These are phyloP conservation scores for Takifugu rubripes DNA, from an alignment of 2,797 vertebrate species.

Conservation along the genomic window DNA sequence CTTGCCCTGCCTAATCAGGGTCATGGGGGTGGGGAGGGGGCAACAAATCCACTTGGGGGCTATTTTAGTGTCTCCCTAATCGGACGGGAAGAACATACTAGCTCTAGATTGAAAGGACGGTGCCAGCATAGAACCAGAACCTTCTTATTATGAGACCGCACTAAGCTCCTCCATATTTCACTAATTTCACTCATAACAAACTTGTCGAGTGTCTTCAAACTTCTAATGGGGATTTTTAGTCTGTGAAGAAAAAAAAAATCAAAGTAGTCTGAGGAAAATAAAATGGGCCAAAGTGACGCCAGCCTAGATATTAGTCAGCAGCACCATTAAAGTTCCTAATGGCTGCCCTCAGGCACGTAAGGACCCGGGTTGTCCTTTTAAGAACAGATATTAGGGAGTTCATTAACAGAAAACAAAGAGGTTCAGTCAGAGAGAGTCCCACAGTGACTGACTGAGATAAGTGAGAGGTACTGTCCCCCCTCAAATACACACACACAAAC, in stretches of 20 bases:
- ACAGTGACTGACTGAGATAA: constrained; percentile 46
- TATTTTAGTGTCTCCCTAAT: too few species aligned
- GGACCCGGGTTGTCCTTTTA: constrained; percentile 70
- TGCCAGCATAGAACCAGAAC: too few species aligned
- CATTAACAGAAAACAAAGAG: constrained; percentile 81
- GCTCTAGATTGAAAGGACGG: too few species aligned
- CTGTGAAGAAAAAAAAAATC: neutral
- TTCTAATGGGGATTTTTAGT: neutral
- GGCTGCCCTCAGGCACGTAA: constrained; percentile 66
- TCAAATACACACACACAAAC: neutral
- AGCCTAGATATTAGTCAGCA: constrained; percentile 75
- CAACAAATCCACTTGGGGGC: too few species aligned
- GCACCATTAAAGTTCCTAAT: constrained; percentile 73
- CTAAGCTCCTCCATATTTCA: too few species aligned
- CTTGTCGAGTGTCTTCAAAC: neutral
- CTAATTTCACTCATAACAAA: too few species aligned
- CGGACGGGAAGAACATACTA: too few species aligned
- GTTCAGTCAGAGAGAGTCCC: constrained; percentile 58
- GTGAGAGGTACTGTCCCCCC: constrained; percentile 42
- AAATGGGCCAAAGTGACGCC: constrained; percentile 52
- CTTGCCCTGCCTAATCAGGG: too few species aligned
- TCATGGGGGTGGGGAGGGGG: too few species aligned
- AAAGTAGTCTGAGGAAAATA: constrained; percentile 8
- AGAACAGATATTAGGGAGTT: constrained; percentile 77
- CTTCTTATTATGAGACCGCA: too few species aligned